These are phyloP conservation scores for Alethe diademata DNA, from an alignment of 2,113 vertebrate species.

Conservation along the genomic window DNA sequence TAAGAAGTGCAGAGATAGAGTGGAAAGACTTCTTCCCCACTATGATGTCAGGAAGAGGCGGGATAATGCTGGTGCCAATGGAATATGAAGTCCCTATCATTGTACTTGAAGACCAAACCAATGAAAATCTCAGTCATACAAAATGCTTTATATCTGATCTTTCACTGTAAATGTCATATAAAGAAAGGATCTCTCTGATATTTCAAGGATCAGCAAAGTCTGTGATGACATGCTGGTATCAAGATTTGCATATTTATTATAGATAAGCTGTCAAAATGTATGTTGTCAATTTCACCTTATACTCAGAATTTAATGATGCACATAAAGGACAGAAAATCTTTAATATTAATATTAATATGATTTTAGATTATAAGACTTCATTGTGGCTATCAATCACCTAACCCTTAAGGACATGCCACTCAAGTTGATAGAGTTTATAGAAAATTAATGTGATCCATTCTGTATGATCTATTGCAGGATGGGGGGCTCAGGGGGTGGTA, in stretches of 20 bases:
- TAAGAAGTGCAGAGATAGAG: background rate
- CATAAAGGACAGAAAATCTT: slow-evolving; percentile 85
- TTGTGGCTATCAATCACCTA: slow-evolving; percentile 81
- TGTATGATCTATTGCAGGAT: slow-evolving; percentile 67
- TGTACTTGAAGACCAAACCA: slow-evolving; percentile 31
- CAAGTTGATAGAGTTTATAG: slow-evolving; percentile 79
- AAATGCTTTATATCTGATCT: slow-evolving; percentile 66
- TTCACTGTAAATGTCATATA: slow-evolving; percentile 72
- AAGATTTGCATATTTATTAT: slow-evolving; percentile 85
- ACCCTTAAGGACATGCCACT: slow-evolving; percentile 81
- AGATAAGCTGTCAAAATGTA: slow-evolving; percentile 84
- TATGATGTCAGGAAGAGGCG: background rate
- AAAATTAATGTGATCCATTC: slow-evolving; percentile 79
- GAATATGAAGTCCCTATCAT: slow-evolving; percentile 19
- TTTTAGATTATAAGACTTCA: slow-evolving; percentile 81
- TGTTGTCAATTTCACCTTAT: slow-evolving; percentile 83
- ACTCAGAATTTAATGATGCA: slow-evolving; percentile 79
- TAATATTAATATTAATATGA: slow-evolving; percentile 88
- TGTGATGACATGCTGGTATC: slow-evolving; percentile 76
- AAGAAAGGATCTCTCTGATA: slow-evolving; percentile 73
- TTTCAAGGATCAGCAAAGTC: slow-evolving; percentile 70
- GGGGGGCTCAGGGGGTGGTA: background rate
- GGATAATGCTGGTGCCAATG: slow-evolving; percentile 1
- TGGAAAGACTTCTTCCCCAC: background rate
- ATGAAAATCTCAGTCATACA: slow-evolving; percentile 50